Percentiles rank a stretch among this genome's conserved stretches.
phyloP scores from a whole-genome alignment of 2,797 vertebrate species.

The Pangasius djambal region DNA sequence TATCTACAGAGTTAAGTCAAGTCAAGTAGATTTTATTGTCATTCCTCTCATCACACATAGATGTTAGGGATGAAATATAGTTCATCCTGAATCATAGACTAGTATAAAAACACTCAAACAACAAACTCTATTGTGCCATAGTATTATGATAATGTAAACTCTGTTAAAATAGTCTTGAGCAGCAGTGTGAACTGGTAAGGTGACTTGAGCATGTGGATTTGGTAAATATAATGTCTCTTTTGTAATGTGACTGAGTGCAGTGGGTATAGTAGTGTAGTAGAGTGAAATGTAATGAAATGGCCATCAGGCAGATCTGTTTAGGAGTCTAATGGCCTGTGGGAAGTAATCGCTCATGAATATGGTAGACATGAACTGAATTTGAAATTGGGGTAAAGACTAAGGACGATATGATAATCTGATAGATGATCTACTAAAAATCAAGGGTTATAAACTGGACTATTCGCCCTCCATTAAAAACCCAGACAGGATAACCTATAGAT shows the following conservation, averaged over 20 bases:
- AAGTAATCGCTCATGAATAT: conserved; percentile 21
- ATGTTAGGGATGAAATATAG: not conserved
- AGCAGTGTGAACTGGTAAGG: not conserved
- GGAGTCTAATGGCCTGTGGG: conserved; percentile 12
- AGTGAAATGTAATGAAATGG: conserved; percentile 20
- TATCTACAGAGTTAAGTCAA: not conserved
- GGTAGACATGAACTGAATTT: conserved; percentile 7
- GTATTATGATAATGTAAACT: not conserved
- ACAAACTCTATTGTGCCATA: not conserved
- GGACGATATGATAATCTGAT: not conserved
- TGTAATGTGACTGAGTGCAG: conserved; percentile 1
- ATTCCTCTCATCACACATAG: not conserved
- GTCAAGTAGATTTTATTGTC: not conserved
- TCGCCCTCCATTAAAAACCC: not conserved
- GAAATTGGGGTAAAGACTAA: not conserved
- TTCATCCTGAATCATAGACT: not conserved
- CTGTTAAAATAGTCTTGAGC: not conserved
- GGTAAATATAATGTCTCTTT: not conserved
- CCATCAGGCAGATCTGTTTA: conserved; percentile 21
- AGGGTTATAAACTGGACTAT: not conserved
- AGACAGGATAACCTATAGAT: too few relatives aligned
- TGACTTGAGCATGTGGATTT: not conserved
- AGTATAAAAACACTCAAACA: not conserved
- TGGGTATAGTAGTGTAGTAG: not conserved
- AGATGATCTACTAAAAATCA: not conserved